Evolutionary conservation across 2,113 vertebrate species (phyloP).

Genomic region (Daphoenositta chrysoptera): DNA sequence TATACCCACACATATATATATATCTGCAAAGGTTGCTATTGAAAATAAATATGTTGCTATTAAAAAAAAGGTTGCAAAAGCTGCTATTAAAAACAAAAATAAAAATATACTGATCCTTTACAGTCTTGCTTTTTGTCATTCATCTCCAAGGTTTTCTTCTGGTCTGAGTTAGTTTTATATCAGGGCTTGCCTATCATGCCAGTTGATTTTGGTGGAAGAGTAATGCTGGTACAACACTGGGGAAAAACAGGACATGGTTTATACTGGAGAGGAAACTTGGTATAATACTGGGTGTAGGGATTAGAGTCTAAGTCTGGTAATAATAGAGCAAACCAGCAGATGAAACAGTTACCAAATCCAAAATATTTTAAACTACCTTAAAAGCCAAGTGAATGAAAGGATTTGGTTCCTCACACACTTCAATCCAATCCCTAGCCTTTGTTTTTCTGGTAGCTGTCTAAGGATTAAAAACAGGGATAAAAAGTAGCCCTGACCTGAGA

Average conservation of each 20-base stretch:
- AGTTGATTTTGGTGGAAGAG: background rate
- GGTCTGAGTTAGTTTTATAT: background rate
- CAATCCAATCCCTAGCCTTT: background rate
- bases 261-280: background rate
- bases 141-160: background rate
- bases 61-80: background rate
- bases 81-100: background rate
- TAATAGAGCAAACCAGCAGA: background rate
- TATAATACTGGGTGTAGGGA: background rate
- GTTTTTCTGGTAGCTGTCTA: background rate
- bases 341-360: background rate
- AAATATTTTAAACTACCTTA: background rate
- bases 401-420: background rate
- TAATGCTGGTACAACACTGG: background rate
- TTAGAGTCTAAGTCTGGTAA: background rate
- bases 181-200: background rate
- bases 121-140: background rate
- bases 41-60: background rate
- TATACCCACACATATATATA: background rate
- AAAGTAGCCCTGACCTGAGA: background rate
- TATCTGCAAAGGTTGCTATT: background rate
- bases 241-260: background rate
- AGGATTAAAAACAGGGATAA: background rate
- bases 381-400: background rate
- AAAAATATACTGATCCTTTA: background rate